Percentiles rank a stretch among this genome's conserved stretches.
phyloP scores from a whole-genome alignment of 2,113 vertebrate genomes.

The Bubo scandiacus region DNA sequence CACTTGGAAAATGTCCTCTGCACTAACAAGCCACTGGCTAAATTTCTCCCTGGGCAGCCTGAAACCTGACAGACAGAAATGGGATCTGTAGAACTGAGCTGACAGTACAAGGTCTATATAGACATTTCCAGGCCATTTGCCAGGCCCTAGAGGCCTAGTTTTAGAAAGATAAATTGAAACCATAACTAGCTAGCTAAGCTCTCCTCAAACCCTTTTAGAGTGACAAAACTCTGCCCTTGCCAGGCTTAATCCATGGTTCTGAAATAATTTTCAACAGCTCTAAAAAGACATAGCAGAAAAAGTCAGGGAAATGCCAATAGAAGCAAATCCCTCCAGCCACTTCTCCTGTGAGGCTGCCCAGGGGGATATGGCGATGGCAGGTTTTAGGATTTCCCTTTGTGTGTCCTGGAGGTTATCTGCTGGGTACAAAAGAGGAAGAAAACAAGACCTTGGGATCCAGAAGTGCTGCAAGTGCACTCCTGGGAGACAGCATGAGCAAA shows the following conservation, averaged over 20 bases:
- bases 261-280: not conserved
- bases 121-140: conserved; percentile 56
- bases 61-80: conserved; percentile 46
- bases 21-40: conserved; percentile 16
- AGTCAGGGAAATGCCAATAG: not conserved
- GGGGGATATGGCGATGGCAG: not conserved
- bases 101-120: not conserved
- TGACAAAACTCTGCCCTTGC: not conserved
- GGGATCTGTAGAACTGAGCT: conserved; percentile 35
- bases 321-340: not conserved
- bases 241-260: not conserved
- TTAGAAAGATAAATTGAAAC: conserved; percentile 52
- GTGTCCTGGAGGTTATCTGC: not conserved
- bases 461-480: accelerated
- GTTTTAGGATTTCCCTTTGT: not conserved
- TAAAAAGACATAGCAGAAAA: not conserved
- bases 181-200: conserved; percentile 10
- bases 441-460: not conserved
- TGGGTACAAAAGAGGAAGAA: not conserved
- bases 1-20: not conserved
- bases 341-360: not conserved
- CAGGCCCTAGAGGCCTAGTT: conserved; percentile 47
- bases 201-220: not conserved
- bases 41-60: conserved; percentile 35
- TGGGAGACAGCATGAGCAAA: not conserved